Conservation (phyloP, 1,140 invertebrate species). For the Adoxophyes honmai region DNA sequence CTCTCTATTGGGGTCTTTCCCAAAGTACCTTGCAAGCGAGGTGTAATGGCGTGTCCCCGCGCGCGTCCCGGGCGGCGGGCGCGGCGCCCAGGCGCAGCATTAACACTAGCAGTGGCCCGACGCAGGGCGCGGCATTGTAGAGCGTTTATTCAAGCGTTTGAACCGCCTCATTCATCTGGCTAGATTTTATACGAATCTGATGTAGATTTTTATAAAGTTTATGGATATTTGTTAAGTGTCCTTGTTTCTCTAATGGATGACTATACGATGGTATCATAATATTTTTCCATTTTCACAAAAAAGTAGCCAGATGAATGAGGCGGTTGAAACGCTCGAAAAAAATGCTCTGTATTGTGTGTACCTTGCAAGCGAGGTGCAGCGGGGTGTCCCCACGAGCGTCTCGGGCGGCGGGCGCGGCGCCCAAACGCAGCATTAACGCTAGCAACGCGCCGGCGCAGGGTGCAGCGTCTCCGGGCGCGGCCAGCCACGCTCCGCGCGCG, state of each 20-base stretch:
- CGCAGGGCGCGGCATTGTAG: conserved; percentile 78
- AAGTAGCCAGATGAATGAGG: too few species aligned
- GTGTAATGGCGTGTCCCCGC: conserved; percentile 91
- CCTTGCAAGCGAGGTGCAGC: conserved; percentile 85
- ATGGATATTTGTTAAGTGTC: too few species aligned
- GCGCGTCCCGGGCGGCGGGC: conserved; percentile 85
- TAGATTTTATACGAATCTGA: too few species aligned
- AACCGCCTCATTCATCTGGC: too few species aligned
- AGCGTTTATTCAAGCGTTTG: too few species aligned
- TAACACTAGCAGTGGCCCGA: conserved; percentile 81
- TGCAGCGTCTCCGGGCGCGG: conserved; percentile 81
- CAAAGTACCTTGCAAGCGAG: conserved; percentile 80
- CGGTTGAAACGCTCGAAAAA: too few species aligned
- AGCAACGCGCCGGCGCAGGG: conserved; percentile 78
- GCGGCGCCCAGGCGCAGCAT: conserved; percentile 90
- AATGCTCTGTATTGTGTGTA: too few species aligned
- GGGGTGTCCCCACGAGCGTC: conserved; percentile 90
- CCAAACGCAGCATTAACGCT: conserved; percentile 87
- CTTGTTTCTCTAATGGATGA: too few species aligned
- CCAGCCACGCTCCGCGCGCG: conserved; percentile 29
- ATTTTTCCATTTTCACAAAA: too few species aligned
- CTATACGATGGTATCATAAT: too few species aligned
- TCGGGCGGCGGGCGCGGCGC: conserved; percentile 86
- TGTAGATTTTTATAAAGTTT: too few species aligned
- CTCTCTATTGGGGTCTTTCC: too few species aligned